Conservation (phyloP, 2,113 vertebrate genomes). For the Hydrochoerus hydrochaeris region DNA sequence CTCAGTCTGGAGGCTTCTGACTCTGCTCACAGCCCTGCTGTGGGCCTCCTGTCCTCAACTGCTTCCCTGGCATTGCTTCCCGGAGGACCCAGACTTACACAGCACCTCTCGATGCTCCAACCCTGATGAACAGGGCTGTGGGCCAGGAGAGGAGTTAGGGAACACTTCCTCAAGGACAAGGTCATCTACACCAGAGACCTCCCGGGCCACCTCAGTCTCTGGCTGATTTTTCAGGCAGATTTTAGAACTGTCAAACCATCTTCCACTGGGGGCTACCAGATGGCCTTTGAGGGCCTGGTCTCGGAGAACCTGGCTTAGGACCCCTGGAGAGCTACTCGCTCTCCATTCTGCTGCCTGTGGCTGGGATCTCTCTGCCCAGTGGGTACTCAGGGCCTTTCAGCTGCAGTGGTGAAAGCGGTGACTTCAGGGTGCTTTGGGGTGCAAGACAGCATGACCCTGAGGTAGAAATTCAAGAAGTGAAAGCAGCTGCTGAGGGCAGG, state of each 20-base stretch:
- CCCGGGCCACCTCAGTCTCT: not conserved
- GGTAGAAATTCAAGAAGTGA: not conserved
- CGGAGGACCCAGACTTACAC: not conserved
- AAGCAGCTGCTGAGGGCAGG: not conserved
- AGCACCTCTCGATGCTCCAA: not conserved
- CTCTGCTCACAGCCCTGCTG: accelerated
- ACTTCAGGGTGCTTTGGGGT: not conserved
- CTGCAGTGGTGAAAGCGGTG: not conserved
- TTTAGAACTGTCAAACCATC: not conserved
- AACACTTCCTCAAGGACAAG: not conserved
- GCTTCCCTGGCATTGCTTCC: not conserved
- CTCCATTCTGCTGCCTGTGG: not conserved
- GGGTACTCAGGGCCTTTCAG: not conserved
- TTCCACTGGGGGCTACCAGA: not conserved
- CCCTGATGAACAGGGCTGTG: not conserved
- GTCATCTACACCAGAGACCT: not conserved
- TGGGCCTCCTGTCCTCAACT: not conserved
- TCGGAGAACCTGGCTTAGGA: not conserved
- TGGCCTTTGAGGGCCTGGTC: not conserved
- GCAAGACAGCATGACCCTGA: not conserved
- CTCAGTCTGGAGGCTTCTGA: not conserved
- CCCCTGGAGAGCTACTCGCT: too few relatives aligned
- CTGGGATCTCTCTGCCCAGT: not conserved
- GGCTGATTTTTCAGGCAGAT: not conserved
- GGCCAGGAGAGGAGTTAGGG: not conserved